A percentile compares a stretch with the other conserved stretches of the same genome.
Conservation (phyloP, 2,888 invertebrate genomes). For the Agrochola macilenta region DNA sequence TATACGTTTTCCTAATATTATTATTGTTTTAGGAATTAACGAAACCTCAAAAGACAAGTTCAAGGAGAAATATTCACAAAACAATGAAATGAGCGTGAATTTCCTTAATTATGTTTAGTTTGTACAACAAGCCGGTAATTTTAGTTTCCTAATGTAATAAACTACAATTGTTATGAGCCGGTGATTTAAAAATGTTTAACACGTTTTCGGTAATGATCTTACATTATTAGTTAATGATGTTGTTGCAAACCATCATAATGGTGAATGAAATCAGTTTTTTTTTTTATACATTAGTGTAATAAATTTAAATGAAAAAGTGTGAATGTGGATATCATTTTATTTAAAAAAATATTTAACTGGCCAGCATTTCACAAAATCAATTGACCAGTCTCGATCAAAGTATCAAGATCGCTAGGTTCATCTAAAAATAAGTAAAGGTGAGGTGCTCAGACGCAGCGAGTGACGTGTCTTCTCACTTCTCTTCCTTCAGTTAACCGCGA, state of each 20-base stretch:
- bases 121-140: conserved; percentile 33
- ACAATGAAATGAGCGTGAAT: conserved; percentile 32
- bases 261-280: neutral
- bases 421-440: conserved; percentile 85
- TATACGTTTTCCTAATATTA: conserved; percentile 49
- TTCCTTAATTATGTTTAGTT: conserved; percentile 56
- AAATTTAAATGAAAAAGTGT: neutral
- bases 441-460: conserved; percentile 86
- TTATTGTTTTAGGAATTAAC: conserved; percentile 42
- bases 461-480: conserved; percentile 88
- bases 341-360: neutral
- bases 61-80: conserved; percentile 44
- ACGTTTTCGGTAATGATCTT: conserved; percentile 20
- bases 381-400: conserved; percentile 60
- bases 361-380: neutral
- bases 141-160: conserved; percentile 49
- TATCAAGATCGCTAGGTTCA: conserved; percentile 76
- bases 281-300: neutral
- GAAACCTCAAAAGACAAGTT: conserved; percentile 44
- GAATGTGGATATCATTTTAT: no score
- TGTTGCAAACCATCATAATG: conserved; percentile 6
- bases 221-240: neutral
- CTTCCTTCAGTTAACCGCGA: conserved; percentile 86
- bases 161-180: neutral
- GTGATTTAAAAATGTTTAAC: conserved; percentile 31